Conservation (phyloP, 2,888 invertebrate species). For the Oxyteleia sp. region DNA sequence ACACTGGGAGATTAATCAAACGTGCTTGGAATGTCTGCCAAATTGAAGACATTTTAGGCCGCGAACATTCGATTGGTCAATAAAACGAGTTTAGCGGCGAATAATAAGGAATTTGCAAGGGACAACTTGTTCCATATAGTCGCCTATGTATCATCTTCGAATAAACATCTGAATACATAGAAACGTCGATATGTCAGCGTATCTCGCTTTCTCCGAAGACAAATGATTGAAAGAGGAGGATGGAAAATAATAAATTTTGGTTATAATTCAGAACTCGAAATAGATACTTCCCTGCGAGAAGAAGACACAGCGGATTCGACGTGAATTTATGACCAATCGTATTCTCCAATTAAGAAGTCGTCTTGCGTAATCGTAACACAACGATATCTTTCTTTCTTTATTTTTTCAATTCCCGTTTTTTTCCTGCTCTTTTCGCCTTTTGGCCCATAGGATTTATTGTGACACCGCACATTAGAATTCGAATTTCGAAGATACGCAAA, state of each 20-base stretch:
- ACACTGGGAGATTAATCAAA: too few species aligned
- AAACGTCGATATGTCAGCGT: conserved; percentile 57
- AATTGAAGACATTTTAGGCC: background rate
- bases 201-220: conserved; percentile 67
- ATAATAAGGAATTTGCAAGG: conserved; percentile 46
- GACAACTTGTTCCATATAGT: conserved; percentile 68
- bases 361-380: conserved; percentile 76
- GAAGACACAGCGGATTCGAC: conserved; percentile 58
- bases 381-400: conserved; percentile 61
- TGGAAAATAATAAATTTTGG: conserved; percentile 67
- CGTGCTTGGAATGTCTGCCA: too few species aligned
- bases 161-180: conserved; percentile 57
- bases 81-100: conserved; percentile 39
- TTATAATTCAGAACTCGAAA: conserved; percentile 69
- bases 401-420: conserved; percentile 49
- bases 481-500: conserved; percentile 59
- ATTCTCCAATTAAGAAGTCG: conserved; percentile 77
- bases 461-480: conserved; percentile 74
- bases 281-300: conserved; percentile 49
- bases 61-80: conserved; percentile 43
- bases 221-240: conserved; percentile 66
- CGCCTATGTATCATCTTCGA: conserved; percentile 60
- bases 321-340: conserved; percentile 79
- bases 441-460: conserved; percentile 65
- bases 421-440: conserved; percentile 51